Evolutionary conservation across 2,888 invertebrate species (phyloP).

Genomic region (Pyrochroa serraticornis): DNA sequence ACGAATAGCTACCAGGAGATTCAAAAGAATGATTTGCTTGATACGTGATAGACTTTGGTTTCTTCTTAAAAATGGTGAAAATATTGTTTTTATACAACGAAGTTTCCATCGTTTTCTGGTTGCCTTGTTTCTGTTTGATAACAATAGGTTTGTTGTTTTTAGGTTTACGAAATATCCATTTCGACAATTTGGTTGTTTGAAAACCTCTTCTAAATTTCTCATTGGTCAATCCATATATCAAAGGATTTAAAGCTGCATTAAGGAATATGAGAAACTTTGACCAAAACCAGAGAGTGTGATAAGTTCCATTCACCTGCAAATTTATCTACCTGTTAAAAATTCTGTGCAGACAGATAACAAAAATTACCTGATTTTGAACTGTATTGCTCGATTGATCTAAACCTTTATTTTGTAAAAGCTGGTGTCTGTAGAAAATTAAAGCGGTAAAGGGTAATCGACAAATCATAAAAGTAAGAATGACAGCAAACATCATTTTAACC

Average conservation of each 20-base stretch:
- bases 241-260: conserved; percentile 77
- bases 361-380: conserved; percentile 19
- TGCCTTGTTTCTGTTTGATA: conserved; percentile 8
- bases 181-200: conserved; percentile 61
- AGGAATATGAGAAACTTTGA: conserved; percentile 73
- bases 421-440: conserved; percentile 69
- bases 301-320: conserved; percentile 63
- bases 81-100: conserved; percentile 21
- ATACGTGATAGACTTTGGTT: conserved; percentile 14
- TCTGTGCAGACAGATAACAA: no score
- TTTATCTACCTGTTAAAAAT: no score
- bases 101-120: conserved; percentile 1
- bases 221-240: conserved; percentile 79
- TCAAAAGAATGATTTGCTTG: not conserved
- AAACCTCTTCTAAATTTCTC: conserved; percentile 72
- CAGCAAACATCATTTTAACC: conserved; percentile 72
- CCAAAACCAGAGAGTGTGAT: conserved; percentile 68
- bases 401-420: conserved; percentile 54
- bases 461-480: conserved; percentile 69
- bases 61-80: conserved; percentile 39
- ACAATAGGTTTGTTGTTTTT: not conserved
- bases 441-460: conserved; percentile 79
- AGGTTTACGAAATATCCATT: conserved; percentile 53
- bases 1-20: not conserved
- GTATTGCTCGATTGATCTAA: conserved; percentile 11